phyloP scores from a whole-genome alignment of 2,113 vertebrate genomes.

The Chionodraco myersi region DNA sequence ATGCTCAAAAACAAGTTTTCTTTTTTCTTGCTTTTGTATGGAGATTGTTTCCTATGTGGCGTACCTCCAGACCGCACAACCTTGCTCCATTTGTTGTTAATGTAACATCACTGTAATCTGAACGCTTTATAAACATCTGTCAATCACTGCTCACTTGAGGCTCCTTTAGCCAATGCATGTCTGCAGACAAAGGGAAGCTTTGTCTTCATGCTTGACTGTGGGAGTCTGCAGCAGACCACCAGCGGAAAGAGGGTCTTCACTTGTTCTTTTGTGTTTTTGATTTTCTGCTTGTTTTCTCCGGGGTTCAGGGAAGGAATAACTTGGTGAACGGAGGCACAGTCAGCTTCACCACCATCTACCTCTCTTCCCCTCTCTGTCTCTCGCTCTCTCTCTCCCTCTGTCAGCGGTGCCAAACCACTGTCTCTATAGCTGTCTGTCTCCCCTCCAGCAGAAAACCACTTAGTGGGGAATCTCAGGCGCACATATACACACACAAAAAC shows the following conservation, averaged over 20 bases:
- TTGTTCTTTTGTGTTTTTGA: slow-evolving; percentile 64
- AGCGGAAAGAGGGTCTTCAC: slow-evolving; percentile 60
- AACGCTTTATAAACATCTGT: slow-evolving; percentile 61
- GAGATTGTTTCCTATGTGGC: slow-evolving; percentile 45
- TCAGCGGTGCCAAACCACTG: slow-evolving; percentile 87
- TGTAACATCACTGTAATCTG: slow-evolving; percentile 57
- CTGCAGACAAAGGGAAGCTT: slow-evolving; percentile 61
- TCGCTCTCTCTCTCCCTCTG: slow-evolving; percentile 27
- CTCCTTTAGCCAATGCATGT: slow-evolving; percentile 38
- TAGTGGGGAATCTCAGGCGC: slow-evolving; percentile 67
- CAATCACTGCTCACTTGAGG: slow-evolving; percentile 51
- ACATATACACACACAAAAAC: slow-evolving; percentile 56
- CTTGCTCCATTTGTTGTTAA: slow-evolving; percentile 55
- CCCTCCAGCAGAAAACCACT: slow-evolving; percentile 82
- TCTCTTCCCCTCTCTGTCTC: slow-evolving; percentile 54
- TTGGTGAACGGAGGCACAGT: slow-evolving; percentile 69
- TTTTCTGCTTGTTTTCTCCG: slow-evolving; percentile 59
- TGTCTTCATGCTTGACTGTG: slow-evolving; percentile 50
- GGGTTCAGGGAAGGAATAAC: slow-evolving; percentile 54
- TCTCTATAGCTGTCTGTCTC: slow-evolving; percentile 84
- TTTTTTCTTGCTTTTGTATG: slow-evolving; percentile 9
- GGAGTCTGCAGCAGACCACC: slow-evolving; percentile 64
- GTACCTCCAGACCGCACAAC: slow-evolving; percentile 58
- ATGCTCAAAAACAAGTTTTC: neutral
- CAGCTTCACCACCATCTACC: slow-evolving; percentile 60